Evolutionary conservation across 1,140 invertebrate species (phyloP), one percentile per base, ranked within the genome.

Genomic region (Chironomus striatipennis): DNA sequence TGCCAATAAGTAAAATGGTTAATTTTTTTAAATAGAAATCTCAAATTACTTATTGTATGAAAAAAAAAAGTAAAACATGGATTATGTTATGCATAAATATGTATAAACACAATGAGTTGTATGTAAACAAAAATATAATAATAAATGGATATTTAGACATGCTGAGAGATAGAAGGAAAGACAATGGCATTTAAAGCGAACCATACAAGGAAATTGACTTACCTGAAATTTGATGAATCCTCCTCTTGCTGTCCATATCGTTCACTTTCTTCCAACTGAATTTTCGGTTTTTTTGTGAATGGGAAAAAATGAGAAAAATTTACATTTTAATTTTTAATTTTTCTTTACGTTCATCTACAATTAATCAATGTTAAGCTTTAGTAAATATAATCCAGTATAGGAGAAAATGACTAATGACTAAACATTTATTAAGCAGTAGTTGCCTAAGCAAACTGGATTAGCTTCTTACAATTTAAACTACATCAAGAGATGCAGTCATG

Each of bases 231-330:
- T 18, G 65, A 70, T 20, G 20, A 20, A 20, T 18, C 15, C 17
- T 70, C 17, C 65, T 70, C 65, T 21, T 70, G 65, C 10, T 70
- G 65, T 18, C 65, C 65, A 70, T 70, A 70, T 10, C 65, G 65
- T 8, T 18, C 65, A 18, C 20, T 21, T 70, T 70, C 65, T 70
- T 70, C n/a, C 17, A 70, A 21, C 65, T 70, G 12, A 5, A 34
- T 5, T n/a, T n/a, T 2, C 24, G 5, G 5, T 2, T 34, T 34
- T 34, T 34, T 34, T 34, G 24, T 34, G 24, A 34, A 34, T 34
- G 24, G 24, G 24, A 57, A 47, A 47, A 47, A 47, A 15, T 47
- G 8, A 47, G 43, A 47, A 47, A 47, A 47, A 34, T 34, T 34
- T 34, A 34, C 24, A 34, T 34, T 34, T 34, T 34, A 34, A 34